Percentiles rank a stretch among this genome's conserved stretches.
Conservation (phyloP, 2,888 invertebrate species). For the Polydrusus pterygomalis region DNA sequence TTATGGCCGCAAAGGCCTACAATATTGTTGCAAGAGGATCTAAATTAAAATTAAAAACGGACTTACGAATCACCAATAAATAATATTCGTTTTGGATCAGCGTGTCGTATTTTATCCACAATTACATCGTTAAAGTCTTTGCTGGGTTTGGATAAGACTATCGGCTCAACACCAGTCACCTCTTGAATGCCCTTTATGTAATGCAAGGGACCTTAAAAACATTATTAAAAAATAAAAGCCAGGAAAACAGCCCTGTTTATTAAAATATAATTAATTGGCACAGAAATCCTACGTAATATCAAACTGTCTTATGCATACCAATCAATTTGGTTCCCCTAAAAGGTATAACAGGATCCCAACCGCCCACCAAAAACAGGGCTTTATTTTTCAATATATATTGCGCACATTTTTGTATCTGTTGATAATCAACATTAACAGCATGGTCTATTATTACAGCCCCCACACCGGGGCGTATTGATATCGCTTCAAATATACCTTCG, state of each 20-base stretch:
- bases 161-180: constrained; percentile 64
- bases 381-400: constrained; percentile 47
- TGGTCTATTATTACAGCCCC: constrained; percentile 52
- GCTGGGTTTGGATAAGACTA: constrained; percentile 74
- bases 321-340: constrained; percentile 29
- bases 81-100: constrained; percentile 79
- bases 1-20: too few relatives aligned
- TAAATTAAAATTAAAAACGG: neutral
- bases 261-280: too few relatives aligned
- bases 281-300: too few relatives aligned
- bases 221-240: neutral
- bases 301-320: constrained; percentile 37
- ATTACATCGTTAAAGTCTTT: constrained; percentile 72
- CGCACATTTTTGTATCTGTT: constrained; percentile 43
- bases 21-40: too few relatives aligned
- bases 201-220: constrained; percentile 20
- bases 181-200: constrained; percentile 43
- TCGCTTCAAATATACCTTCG: neutral
- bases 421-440: constrained; percentile 37
- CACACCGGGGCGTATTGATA: constrained; percentile 34
- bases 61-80: constrained; percentile 90
- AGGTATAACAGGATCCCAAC: constrained; percentile 38
- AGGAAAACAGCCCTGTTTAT: neutral
- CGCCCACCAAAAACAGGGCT: constrained; percentile 44
- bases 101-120: constrained; percentile 75